These are phyloP conservation scores for Epinephelus cyanopodus DNA, from an alignment of 2,113 vertebrate genomes.

Conservation along the genomic window DNA sequence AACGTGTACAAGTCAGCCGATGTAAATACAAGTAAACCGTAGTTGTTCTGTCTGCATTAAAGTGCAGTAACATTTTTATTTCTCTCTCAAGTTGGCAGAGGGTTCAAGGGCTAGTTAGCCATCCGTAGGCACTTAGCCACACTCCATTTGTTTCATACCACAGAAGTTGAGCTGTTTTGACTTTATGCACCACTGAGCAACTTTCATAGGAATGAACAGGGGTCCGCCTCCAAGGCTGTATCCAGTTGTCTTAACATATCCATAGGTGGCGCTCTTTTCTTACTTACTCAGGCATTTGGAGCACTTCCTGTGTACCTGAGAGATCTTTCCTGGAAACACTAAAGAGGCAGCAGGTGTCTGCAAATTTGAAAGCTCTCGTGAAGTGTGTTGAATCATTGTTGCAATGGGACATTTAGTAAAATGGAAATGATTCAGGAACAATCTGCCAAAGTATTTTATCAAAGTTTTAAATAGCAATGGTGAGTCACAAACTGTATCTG, in stretches of 20 bases:
- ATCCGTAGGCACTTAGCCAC: no score
- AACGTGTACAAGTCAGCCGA: background rate
- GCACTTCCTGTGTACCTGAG: background rate
- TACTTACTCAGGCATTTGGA: background rate
- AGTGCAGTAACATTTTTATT: background rate
- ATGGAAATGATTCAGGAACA: conserved; percentile 1
- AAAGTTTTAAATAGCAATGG: conserved; percentile 2
- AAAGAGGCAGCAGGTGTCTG: conserved; percentile 8
- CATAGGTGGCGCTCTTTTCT: background rate
- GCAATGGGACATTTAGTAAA: background rate
- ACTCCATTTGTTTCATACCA: no score
- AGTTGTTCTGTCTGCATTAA: no score
- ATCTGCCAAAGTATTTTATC: background rate
- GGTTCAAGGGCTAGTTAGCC: no score
- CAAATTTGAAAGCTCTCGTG: conserved; percentile 10
- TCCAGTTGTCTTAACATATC: no score
- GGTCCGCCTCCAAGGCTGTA: no score
- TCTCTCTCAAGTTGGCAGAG: background rate
- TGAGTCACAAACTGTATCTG: conserved; percentile 10
- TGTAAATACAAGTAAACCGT: background rate
- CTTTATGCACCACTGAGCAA: no score
- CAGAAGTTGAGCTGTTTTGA: no score
- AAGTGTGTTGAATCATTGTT: conserved; percentile 7
- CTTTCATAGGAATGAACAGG: no score
- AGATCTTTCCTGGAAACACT: background rate